These are phyloP conservation scores for Habropoda laboriosa DNA, from an alignment of 1,140 invertebrate genomes.

Conservation along the genomic window DNA sequence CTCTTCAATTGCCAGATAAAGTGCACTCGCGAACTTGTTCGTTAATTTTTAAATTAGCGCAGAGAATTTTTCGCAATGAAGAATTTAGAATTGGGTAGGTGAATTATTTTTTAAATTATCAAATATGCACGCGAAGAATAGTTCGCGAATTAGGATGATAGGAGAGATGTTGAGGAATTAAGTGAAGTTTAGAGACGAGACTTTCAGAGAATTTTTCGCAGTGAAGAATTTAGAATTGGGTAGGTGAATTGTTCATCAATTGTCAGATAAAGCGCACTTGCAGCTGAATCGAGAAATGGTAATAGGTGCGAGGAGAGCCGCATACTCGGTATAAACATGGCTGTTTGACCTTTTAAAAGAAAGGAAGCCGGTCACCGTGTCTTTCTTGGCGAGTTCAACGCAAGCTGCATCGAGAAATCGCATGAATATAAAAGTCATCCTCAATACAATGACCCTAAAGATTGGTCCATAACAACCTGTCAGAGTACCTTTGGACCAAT, in stretches of 20 bases:
- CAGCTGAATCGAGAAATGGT: constrained; percentile 51
- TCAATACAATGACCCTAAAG: no score
- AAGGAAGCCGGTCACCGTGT: constrained; percentile 63
- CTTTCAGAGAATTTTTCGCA: no score
- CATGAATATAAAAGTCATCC: background rate
- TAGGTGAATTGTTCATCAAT: background rate
- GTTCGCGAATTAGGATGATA: no score
- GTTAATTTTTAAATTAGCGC: no score
- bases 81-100: background rate
- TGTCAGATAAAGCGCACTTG: background rate
- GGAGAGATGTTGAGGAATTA: no score
- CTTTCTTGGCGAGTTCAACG: constrained; percentile 28
- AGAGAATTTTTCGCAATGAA: no score
- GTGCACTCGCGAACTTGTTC: no score
- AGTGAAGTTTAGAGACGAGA: no score
- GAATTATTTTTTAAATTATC: background rate
- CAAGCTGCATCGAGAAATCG: constrained; percentile 23
- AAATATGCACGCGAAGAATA: no score
- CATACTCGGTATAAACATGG: constrained; percentile 43
- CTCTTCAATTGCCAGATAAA: no score
- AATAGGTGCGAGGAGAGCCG: constrained; percentile 47
- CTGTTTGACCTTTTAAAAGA: constrained; percentile 70
- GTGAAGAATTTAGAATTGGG: background rate
- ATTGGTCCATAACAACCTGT: no score
- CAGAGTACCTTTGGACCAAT: no score